Evolutionary conservation across 1,140 invertebrate genomes (phyloP).

Genomic region (Nasonia vitripennis): DNA sequence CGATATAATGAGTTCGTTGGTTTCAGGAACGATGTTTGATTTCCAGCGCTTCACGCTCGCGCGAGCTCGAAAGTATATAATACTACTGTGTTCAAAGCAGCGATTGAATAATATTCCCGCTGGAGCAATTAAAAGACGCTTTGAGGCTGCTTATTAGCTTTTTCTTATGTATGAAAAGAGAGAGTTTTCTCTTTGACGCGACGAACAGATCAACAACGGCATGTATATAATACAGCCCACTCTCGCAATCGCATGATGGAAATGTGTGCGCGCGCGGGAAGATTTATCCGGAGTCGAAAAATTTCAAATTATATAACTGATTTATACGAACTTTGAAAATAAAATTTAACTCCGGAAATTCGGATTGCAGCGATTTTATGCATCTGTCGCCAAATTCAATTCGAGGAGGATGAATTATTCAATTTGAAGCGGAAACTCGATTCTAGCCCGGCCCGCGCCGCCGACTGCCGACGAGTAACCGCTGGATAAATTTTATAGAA

Average conservation of each 20-base stretch:
- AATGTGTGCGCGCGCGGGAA: neutral
- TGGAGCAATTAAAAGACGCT: too few species aligned
- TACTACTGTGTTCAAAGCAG: too few species aligned
- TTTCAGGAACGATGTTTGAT: neutral
- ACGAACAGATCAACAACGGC: too few species aligned
- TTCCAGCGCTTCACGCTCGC: neutral
- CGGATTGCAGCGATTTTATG: constrained; percentile 2
- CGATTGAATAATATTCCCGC: too few species aligned
- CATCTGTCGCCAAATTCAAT: constrained; percentile 19
- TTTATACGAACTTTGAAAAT: neutral
- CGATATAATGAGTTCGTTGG: too few species aligned
- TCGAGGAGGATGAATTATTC: constrained; percentile 3
- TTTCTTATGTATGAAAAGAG: too few species aligned
- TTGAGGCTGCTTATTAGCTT: too few species aligned
- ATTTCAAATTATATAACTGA: constrained; percentile 1
- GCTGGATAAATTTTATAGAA: neutral
- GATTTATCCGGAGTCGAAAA: neutral
- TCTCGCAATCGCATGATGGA: neutral
- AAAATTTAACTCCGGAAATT: neutral
- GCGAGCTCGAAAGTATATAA: neutral
- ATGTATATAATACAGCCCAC: neutral
- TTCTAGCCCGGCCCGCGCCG: neutral
- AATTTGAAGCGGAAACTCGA: neutral
- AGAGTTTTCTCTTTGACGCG: too few species aligned
- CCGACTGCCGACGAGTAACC: neutral